A percentile compares a stretch with the other conserved stretches of the same genome.
Evolutionary conservation across 1,140 invertebrate species (phyloP).

Genomic region (Radopholus similis): DNA sequence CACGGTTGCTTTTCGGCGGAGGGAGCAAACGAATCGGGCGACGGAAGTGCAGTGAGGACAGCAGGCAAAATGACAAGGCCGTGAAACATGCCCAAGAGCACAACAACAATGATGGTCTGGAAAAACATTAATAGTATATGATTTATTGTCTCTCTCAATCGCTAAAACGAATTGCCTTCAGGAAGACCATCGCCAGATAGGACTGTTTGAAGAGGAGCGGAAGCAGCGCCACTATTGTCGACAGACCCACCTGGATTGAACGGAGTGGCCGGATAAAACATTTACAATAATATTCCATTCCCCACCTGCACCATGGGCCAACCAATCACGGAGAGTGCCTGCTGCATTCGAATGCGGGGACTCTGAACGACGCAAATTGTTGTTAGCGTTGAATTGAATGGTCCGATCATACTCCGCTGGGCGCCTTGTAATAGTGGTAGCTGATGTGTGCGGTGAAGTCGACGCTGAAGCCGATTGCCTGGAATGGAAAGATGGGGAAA

Average conservation of each 20-base stretch:
- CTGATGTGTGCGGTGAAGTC: constrained; percentile 63
- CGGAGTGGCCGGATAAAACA: too few species aligned
- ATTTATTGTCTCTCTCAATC: background rate
- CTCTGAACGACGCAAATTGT: constrained; percentile 35
- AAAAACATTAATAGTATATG: too few species aligned
- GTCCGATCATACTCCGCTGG: constrained; percentile 59
- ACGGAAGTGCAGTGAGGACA: constrained; percentile 44
- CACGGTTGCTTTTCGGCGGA: background rate
- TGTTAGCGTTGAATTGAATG: background rate
- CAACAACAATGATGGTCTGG: constrained; percentile 53
- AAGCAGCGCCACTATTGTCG: constrained; percentile 54
- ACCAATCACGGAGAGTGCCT: constrained; percentile 48
- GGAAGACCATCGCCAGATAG: constrained; percentile 53
- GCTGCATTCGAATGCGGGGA: constrained; percentile 41
- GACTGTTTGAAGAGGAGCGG: constrained; percentile 56
- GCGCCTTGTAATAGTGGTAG: constrained; percentile 64
- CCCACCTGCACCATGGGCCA: constrained; percentile 54
- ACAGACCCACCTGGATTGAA: constrained; percentile 45
- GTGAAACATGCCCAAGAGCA: constrained; percentile 56
- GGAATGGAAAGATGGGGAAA: constrained; percentile 37
- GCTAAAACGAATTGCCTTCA: constrained; percentile 24
- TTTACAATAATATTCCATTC: constrained; percentile 1
- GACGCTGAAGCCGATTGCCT: constrained; percentile 63
- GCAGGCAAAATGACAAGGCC: constrained; percentile 50
- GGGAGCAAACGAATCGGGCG: background rate